phyloP scores from a whole-genome alignment of 1,140 invertebrate genomes.

The Pollicipes pollicipes region DNA sequence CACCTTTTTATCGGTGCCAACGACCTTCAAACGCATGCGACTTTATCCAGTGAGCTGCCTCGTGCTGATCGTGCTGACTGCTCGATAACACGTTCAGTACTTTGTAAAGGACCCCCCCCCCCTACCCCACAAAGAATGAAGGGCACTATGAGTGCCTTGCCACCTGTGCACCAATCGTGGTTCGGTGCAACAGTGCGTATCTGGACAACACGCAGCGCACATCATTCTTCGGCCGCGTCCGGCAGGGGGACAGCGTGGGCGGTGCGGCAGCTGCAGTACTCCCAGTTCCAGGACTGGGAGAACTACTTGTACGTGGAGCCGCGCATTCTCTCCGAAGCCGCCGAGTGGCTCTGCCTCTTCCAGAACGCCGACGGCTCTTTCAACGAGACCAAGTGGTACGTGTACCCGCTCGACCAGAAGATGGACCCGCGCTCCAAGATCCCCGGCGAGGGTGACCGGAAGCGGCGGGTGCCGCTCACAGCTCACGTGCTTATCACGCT shows the following conservation, averaged over 20 bases:
- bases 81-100: too few species aligned
- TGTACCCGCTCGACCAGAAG: not conserved
- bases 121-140: too few species aligned
- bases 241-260: slow-evolving; percentile 32
- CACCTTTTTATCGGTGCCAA: too few species aligned
- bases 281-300: slow-evolving; percentile 34
- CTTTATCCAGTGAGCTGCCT: too few species aligned
- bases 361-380: slow-evolving; percentile 30
- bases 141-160: too few species aligned
- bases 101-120: too few species aligned
- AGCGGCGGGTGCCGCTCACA: slow-evolving; percentile 26
- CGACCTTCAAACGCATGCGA: too few species aligned
- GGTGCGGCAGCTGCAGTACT: slow-evolving; percentile 25
- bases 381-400: slow-evolving; percentile 24
- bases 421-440: slow-evolving; percentile 7
- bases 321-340: slow-evolving; percentile 23
- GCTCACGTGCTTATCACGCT: slow-evolving; percentile 32
- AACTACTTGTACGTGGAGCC: slow-evolving; percentile 31
- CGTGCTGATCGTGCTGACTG: too few species aligned
- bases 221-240: too few species aligned
- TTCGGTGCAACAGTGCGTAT: too few species aligned
- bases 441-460: not conserved
- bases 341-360: slow-evolving; percentile 27
- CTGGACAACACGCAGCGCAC: too few species aligned
- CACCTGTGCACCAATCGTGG: too few species aligned